Conservation (phyloP, 2,797 vertebrate species). For the Falco cherrug region DNA sequence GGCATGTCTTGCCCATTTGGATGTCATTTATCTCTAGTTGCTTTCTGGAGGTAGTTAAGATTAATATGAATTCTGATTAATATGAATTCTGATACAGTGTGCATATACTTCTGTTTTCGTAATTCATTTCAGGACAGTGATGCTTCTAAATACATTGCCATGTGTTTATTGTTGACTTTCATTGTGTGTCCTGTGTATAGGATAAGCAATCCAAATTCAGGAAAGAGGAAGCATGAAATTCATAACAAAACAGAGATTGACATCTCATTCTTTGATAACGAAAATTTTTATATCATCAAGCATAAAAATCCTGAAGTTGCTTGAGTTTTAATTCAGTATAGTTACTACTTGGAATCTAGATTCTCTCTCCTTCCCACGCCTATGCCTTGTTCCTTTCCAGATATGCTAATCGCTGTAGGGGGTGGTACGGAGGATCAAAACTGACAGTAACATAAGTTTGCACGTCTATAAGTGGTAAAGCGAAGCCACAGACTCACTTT, state of each 20-base stretch:
- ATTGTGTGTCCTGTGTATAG: neutral
- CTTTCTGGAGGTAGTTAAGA: conserved; percentile 11
- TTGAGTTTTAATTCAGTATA: neutral
- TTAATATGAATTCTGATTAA: conserved; percentile 25
- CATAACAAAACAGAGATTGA: neutral
- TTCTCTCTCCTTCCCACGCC: neutral
- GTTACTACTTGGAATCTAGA: neutral
- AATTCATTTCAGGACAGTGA: neutral
- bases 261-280: neutral
- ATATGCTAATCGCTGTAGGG: neutral
- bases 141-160: neutral
- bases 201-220: neutral
- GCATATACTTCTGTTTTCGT: neutral
- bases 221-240: neutral
- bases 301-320: neutral
- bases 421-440: conserved; percentile 26
- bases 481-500: conserved; percentile 62
- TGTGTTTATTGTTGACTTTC: neutral
- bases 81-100: neutral
- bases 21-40: conserved; percentile 44
- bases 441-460: conserved; percentile 50
- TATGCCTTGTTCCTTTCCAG: neutral
- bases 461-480: conserved; percentile 50
- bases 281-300: neutral
- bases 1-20: neutral